Conservation (phyloP, 2,797 vertebrate species). For the Spizella passerina region DNA sequence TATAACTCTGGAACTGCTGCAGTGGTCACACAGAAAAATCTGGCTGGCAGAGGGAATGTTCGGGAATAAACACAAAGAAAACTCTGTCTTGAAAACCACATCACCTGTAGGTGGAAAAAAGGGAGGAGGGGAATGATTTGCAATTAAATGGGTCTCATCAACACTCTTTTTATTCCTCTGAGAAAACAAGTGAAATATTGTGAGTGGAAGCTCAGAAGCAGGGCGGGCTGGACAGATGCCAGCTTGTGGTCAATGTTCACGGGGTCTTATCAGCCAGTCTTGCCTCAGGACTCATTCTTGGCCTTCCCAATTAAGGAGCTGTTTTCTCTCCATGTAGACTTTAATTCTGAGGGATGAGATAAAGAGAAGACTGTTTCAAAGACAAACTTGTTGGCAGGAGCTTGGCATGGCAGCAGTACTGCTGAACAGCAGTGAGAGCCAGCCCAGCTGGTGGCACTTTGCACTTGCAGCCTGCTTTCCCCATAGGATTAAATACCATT, state of each 20-base stretch:
- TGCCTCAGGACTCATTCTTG: background rate
- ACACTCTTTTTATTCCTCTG: background rate
- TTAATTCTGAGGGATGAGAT: background rate
- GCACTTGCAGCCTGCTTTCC: background rate
- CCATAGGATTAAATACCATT: background rate
- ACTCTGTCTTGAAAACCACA: background rate
- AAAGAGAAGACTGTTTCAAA: slow-evolving; percentile 6
- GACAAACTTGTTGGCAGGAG: background rate
- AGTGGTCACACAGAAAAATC: background rate
- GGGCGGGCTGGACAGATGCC: slow-evolving; percentile 9
- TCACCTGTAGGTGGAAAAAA: background rate
- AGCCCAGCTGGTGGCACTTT: background rate
- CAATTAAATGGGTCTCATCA: slow-evolving; percentile 24
- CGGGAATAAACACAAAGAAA: background rate
- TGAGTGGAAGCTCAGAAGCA: background rate
- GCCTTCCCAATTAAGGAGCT: background rate
- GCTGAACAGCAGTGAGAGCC: background rate
- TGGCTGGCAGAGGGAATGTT: background rate
- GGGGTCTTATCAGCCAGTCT: background rate
- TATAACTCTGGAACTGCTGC: background rate
- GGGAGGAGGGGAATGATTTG: background rate
- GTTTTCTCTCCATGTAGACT: background rate
- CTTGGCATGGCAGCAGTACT: background rate
- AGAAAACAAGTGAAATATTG: slow-evolving; percentile 39
- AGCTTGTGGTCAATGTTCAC: background rate